Conservation (phyloP, 1,140 invertebrate species). For the Dendroctonus valens region DNA sequence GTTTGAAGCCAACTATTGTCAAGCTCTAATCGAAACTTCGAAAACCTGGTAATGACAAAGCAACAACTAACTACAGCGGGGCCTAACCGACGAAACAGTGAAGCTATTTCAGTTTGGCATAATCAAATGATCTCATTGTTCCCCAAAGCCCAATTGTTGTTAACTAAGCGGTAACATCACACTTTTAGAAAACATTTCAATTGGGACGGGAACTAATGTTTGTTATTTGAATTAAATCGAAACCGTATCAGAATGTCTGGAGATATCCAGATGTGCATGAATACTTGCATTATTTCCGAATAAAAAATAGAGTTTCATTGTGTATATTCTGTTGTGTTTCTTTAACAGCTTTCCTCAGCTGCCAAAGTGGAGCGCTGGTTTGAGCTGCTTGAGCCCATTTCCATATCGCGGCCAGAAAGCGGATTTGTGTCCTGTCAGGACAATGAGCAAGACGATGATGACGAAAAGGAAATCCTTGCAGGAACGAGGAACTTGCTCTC, state of each 20-base stretch:
- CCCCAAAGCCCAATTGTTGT: neutral
- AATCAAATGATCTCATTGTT: neutral
- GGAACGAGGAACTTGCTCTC: slow-evolving; percentile 60
- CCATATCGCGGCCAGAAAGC: slow-evolving; percentile 67
- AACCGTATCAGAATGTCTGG: neutral
- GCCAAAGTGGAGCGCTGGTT: slow-evolving; percentile 75
- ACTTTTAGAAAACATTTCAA: neutral
- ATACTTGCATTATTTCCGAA: too few relatives aligned
- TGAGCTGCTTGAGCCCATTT: slow-evolving; percentile 61
- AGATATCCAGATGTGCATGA: neutral
- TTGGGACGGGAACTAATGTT: neutral
- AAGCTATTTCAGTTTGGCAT: too few relatives aligned
- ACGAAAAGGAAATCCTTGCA: slow-evolving; percentile 56
- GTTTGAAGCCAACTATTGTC: too few relatives aligned
- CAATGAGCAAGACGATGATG: slow-evolving; percentile 47
- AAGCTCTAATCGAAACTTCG: too few relatives aligned
- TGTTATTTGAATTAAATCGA: neutral
- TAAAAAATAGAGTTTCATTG: neutral
- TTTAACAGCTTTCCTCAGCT: slow-evolving; percentile 61
- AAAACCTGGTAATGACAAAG: too few relatives aligned
- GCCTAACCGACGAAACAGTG: too few relatives aligned
- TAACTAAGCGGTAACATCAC: slow-evolving; percentile 1
- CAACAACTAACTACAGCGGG: too few relatives aligned
- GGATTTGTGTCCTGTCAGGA: slow-evolving; percentile 65
- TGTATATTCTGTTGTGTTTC: neutral